Evolutionary conservation across 2,797 vertebrate genomes (phyloP), one percentile per base, ranked within the genome.

Genomic region (Anguilla megastoma): DNA sequence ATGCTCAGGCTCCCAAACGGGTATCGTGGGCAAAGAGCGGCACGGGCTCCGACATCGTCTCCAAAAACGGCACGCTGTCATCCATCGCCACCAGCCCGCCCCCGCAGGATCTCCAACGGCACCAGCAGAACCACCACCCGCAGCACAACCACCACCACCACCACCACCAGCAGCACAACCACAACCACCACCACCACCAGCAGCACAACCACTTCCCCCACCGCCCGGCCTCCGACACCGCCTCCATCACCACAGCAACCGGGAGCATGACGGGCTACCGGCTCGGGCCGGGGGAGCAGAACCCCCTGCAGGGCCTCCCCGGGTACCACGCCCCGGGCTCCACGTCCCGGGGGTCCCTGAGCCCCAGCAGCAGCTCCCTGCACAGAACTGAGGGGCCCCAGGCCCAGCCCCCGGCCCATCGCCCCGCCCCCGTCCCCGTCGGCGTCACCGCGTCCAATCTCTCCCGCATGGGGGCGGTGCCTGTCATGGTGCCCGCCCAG

Each of bases 51-150:
- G 97, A 99, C 89, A 96, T 96, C 0, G 91, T 97, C 91, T 99
- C 97, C 90, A 99, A 98, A 94, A 98, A 98, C 0, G 98, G 98
- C 92, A 99, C 98, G 0, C 93, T 98, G 86, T 99, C 98, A 2
- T 99, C 98, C 1, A 94, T 98, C 84, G 95, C 96, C 54, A 97
- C 96, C 21, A 95, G 96, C 52, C 95, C 96, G 69, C 94, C 86
- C 1, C 93, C 54, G 90, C 74, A 86, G 18, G 94, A 94, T 6
- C 86, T 85, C 69, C 93, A 91, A 66, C 94, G 91, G n/a, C 92
- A 95, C 2, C 94, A 93, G 85, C 95, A 95, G 4, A 0, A 54
- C 97, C 85, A 95, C 96, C 54, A 97, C 96, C 21, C 90, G 93
- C 0, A 96, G 95, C 0, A 96, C 97, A 89, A 92, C 94, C 0